phyloP scores from a whole-genome alignment of 2,113 vertebrate genomes.

The Heliornis fulica region DNA sequence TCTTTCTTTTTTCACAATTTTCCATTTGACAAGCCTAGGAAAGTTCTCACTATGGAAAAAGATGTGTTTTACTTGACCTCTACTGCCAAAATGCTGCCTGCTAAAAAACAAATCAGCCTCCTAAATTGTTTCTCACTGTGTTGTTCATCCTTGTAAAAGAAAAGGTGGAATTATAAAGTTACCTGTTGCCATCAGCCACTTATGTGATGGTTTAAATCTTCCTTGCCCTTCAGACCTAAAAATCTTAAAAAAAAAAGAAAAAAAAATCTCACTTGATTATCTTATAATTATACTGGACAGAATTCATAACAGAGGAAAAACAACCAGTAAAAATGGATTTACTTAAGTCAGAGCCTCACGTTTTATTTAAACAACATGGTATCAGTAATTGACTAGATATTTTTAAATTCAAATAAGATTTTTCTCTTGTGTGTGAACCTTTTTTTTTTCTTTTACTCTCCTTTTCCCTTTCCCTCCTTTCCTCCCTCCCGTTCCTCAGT shows the following conservation, averaged over 20 bases:
- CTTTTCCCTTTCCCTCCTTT: not conserved
- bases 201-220: not conserved
- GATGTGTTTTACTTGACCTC: slow-evolving; percentile 3
- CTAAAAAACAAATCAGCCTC: not conserved
- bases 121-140: not conserved
- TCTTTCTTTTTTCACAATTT: not conserved
- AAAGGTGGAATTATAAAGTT: not conserved
- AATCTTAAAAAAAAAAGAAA: not conserved
- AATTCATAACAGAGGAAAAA: not conserved
- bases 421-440: not conserved
- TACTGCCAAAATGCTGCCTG: not conserved
- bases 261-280: not conserved
- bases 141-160: not conserved
- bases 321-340: not conserved
- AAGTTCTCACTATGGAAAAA: not conserved
- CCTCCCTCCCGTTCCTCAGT: not conserved
- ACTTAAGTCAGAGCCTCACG: not conserved
- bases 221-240: not conserved
- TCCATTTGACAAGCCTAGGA: not conserved
- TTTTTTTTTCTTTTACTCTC: not conserved
- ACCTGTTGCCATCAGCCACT: not conserved
- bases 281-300: not conserved
- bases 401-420: not conserved
- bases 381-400: not conserved
- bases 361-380: not conserved